Percentiles rank a stretch among this genome's conserved stretches.
These are phyloP conservation scores for Palythoa grandis DNA, from an alignment of 92 coral and sea anemone species.

Conservation along the genomic window DNA sequence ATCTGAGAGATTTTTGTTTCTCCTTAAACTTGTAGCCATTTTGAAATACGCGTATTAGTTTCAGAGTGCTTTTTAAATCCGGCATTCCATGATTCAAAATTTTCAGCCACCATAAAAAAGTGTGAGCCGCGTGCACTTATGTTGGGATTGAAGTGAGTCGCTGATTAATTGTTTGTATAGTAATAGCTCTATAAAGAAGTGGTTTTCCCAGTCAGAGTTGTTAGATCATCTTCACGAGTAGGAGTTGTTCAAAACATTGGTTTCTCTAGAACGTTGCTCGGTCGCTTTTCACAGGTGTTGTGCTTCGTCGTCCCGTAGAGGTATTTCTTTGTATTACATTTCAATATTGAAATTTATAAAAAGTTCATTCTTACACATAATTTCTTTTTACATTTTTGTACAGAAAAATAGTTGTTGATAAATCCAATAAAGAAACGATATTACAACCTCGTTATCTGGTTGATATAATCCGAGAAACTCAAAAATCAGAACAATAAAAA, in stretches of 20 bases:
- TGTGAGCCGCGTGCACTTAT: background rate
- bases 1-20: background rate
- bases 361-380: background rate
- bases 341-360: too few relatives aligned
- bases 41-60: background rate
- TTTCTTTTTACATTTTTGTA: constrained; percentile 27
- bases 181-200: too few relatives aligned
- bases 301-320: background rate
- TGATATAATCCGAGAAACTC: too few relatives aligned
- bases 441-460: background rate
- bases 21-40: background rate
- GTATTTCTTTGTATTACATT: background rate
- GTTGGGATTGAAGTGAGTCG: background rate
- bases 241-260: too few relatives aligned
- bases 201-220: too few relatives aligned
- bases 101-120: background rate
- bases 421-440: constrained; percentile 1
- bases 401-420: background rate
- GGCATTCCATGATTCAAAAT: background rate
- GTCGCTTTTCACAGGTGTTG: background rate
- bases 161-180: too few relatives aligned
- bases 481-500: too few relatives aligned
- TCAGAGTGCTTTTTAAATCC: background rate
- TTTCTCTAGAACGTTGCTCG: background rate
- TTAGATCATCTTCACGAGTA: too few relatives aligned